phyloP scores from a whole-genome alignment of 2,888 invertebrate genomes.

The Orthonevra nobilis region DNA sequence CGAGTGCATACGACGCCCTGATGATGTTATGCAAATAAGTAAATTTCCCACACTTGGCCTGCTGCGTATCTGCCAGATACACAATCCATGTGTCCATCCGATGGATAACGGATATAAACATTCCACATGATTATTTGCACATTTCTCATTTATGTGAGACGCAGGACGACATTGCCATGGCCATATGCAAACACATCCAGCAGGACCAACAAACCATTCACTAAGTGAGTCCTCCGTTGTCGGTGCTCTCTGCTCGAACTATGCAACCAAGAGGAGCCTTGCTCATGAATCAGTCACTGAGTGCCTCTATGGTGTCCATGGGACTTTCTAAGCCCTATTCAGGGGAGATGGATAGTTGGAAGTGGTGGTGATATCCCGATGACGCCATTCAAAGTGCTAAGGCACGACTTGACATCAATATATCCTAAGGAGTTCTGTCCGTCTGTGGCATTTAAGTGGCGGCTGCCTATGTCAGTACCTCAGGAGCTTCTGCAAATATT shows the following conservation, averaged over 20 bases:
- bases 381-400: constrained; percentile 19
- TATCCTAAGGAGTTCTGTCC: constrained; percentile 5
- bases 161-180: constrained; percentile 15
- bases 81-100: constrained; percentile 12
- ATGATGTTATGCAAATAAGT: constrained; percentile 29
- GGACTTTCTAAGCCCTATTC: constrained; percentile 14
- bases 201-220: not conserved
- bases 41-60: constrained; percentile 13
- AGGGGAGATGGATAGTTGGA: not conserved
- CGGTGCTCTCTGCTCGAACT: not conserved
- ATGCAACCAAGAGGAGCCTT: constrained; percentile 24
- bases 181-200: constrained; percentile 21
- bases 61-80: constrained; percentile 13
- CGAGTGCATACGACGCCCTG: too few species aligned
- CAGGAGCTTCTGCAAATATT: constrained; percentile 31
- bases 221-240: not conserved
- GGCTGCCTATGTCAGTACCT: not conserved
- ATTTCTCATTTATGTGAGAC: constrained; percentile 35
- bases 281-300: constrained; percentile 32
- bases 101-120: constrained; percentile 44
- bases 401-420: constrained; percentile 21
- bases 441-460: not conserved
- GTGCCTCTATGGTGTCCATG: not conserved
- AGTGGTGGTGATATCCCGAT: constrained; percentile 16
- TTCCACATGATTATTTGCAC: constrained; percentile 61